Evolutionary conservation across 2,888 invertebrate species (phyloP).

Genomic region (Molanna angustata): DNA sequence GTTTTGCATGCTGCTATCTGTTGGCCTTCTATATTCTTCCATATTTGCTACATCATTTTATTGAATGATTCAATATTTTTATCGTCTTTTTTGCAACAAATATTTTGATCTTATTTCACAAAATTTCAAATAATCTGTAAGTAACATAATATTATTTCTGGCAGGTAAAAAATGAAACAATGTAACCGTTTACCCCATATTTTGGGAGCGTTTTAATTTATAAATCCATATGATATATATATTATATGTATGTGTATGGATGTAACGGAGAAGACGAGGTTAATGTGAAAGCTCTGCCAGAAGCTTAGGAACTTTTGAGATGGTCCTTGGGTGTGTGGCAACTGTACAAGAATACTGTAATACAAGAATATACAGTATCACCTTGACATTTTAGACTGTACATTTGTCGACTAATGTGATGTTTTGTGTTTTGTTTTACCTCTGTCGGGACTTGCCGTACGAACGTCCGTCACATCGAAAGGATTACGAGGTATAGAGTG

Average conservation of each 20-base stretch:
- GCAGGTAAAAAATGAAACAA: constrained; percentile 8
- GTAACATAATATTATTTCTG: too few species aligned
- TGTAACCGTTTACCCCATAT: constrained; percentile 11
- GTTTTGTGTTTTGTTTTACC: constrained; percentile 67
- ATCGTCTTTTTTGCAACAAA: constrained; percentile 9
- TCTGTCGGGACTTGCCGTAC: constrained; percentile 67
- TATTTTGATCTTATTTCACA: constrained; percentile 4
- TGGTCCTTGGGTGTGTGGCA: constrained; percentile 71
- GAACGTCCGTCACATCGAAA: constrained; percentile 64
- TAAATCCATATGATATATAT: constrained; percentile 1
- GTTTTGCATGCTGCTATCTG: constrained; percentile 34
- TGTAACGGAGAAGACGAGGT: constrained; percentile 5
- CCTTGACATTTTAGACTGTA: neutral
- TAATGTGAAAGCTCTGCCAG: constrained; percentile 37
- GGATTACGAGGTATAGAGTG: constrained; percentile 82
- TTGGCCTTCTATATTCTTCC: constrained; percentile 34
- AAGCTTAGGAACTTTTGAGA: constrained; percentile 87
- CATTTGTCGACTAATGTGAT: constrained; percentile 65
- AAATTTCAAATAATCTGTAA: constrained; percentile 7
- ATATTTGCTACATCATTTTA: constrained; percentile 25
- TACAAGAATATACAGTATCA: neutral
- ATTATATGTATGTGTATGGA: neutral
- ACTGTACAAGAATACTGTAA: constrained; percentile 4
- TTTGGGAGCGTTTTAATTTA: constrained; percentile 27
- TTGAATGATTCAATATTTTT: constrained; percentile 21